These are phyloP conservation scores for Corythoichthys haematopterus DNA, from an alignment of 2,113 vertebrate genomes.

Conservation along the genomic window DNA sequence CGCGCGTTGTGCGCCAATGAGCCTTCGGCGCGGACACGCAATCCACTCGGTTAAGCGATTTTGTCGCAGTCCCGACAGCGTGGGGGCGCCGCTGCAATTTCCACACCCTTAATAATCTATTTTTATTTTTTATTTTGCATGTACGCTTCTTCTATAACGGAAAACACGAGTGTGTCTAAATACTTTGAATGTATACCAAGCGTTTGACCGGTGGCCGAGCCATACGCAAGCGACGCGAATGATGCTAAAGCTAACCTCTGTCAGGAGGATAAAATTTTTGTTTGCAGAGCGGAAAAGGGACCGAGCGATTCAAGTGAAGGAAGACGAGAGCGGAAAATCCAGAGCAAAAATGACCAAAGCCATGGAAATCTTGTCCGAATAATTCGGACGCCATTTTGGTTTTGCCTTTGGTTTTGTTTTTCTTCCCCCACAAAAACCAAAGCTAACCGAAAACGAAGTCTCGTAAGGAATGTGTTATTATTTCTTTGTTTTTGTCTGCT, in stretches of 20 bases:
- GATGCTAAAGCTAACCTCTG: not conserved
- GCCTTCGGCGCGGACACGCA: too few species aligned
- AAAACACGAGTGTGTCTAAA: constrained; percentile 1
- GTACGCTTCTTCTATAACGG: not conserved
- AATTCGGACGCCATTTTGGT: not conserved
- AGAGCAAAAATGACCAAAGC: not conserved
- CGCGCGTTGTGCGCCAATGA: too few species aligned
- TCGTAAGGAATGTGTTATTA: not conserved
- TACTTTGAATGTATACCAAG: not conserved
- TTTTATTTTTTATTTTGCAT: not conserved
- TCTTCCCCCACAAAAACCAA: not conserved
- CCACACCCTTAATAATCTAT: not conserved
- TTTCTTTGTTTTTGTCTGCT: not conserved
- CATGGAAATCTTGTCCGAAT: not conserved
- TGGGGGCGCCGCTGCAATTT: not conserved
- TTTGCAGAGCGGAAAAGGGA: not conserved
- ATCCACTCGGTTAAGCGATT: not conserved
- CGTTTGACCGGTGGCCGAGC: constrained; percentile 2
- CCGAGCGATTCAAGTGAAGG: not conserved
- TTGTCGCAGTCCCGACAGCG: not conserved
- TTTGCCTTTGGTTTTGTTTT: not conserved
- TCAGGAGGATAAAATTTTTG: not conserved
- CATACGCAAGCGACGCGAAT: not conserved
- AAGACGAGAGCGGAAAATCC: not conserved
- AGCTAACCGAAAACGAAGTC: not conserved